Evolutionary conservation across 2,113 vertebrate genomes (phyloP).

Genomic region (Himantopus leucocephalus): DNA sequence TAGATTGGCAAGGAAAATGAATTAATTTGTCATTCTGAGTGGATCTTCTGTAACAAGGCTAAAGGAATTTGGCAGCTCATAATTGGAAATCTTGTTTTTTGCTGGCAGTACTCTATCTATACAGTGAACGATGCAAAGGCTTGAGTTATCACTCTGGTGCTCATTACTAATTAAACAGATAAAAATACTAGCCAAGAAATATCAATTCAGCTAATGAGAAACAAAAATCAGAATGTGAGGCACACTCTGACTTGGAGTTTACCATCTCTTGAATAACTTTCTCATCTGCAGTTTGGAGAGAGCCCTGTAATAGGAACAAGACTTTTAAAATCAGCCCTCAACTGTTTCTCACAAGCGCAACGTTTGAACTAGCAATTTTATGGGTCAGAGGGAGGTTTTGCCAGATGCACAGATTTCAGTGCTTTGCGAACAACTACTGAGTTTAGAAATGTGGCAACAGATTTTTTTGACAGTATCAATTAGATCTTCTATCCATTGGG

Average conservation of each 20-base stretch:
- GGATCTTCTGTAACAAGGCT: constrained; percentile 32
- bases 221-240: neutral
- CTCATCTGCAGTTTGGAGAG: neutral
- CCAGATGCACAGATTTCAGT: constrained; percentile 9
- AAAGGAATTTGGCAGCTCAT: constrained; percentile 41
- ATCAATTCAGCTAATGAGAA: neutral
- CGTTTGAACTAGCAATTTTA: constrained; percentile 1
- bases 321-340: neutral
- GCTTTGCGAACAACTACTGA: neutral
- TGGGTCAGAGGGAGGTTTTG: constrained; percentile 12
- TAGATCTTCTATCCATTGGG: constrained; percentile 13
- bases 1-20: constrained; percentile 52
- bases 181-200: constrained; percentile 34
- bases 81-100: constrained; percentile 30
- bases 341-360: neutral
- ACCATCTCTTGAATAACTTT: neutral
- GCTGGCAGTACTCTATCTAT: neutral
- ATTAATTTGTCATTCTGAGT: constrained; percentile 52
- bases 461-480: constrained; percentile 48
- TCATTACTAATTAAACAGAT: constrained; percentile 7
- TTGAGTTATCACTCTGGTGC: constrained; percentile 1
- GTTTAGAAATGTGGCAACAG: constrained; percentile 45
- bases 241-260: neutral
- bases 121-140: neutral
- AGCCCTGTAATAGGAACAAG: neutral